Base-by-base conservation (phyloP, 2,797 vertebrate genomes). In the Syngnathus rostellatus region DNA sequence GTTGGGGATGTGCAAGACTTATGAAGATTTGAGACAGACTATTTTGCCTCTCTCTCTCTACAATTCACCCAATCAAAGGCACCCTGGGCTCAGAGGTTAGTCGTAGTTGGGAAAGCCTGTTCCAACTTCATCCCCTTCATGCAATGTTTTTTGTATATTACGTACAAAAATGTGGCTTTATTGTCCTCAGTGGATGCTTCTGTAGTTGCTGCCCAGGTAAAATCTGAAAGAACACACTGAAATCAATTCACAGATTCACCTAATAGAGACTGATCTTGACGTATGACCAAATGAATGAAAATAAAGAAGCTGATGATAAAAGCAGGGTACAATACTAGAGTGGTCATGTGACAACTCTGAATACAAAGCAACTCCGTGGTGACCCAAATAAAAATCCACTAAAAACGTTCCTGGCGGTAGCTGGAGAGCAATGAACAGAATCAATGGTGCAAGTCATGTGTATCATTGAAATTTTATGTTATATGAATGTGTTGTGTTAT, bases 121-220 rank as follows among this genome's bases (percentile, higher is more conserved):
- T 80, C 68, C 58, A 71, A 58, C 67, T 66, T 74, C 53, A 48
- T 78, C 74, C 65, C 70, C 71, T 73, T 72, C 71, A 78, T 80
- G 85, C 82, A 84, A 83, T 82, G 72, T 92, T 91, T 77, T 88
- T 87, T 78, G 91, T 93, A 3, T 94, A 0, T 37, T 38, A 21
- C 46, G 48, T 25, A 11, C 93, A 89, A 63, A 23, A 85, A 86
- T 60, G 93, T 77, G 72, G 89, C 93, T 90, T 94, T 91, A 84
- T 95, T 93, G 1, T 83, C 80, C 65, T 89, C 81, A 87, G 76
- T 50, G 82, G 81, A 88, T 76, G 19, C 91, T 90, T 91, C 87
- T 85, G 71, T 89, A 92, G 86, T 85, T 78, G 23, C 81, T 61
- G 71, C 92, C 89, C 8, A 79, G 16, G 2, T 88, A 87, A 0